Conservation (phyloP, 92 coral and sea anemone species). For the Nematostella vectensis region DNA sequence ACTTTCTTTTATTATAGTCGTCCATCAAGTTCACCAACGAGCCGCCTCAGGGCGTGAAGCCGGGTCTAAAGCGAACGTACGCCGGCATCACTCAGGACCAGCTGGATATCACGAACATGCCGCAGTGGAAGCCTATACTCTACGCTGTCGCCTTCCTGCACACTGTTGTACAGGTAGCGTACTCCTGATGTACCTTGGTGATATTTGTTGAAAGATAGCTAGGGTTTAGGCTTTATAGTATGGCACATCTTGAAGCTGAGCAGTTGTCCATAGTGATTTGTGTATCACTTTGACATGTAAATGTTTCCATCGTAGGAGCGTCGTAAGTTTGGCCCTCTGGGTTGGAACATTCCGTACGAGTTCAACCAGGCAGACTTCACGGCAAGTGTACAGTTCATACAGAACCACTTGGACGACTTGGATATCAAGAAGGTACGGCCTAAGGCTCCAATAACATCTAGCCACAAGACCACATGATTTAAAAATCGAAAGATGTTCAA, state of each 20-base stretch:
- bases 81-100: conserved; percentile 87
- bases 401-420: conserved; percentile 80
- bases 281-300: too few species aligned
- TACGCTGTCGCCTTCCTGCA: conserved; percentile 90
- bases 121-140: conserved; percentile 81
- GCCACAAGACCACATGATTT: not conserved
- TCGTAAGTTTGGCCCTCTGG: conserved; percentile 84
- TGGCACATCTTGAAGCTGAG: too few species aligned
- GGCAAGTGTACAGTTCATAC: conserved; percentile 80
- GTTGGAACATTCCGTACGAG: conserved; percentile 91
- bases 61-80: conserved; percentile 82
- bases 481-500: too few species aligned
- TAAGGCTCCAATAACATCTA: too few species aligned
- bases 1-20: conserved; percentile 35
- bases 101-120: conserved; percentile 60
- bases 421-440: conserved; percentile 64
- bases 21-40: conserved; percentile 88
- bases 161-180: conserved; percentile 75
- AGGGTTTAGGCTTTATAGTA: too few species aligned
- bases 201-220: too few species aligned
- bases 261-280: too few species aligned
- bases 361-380: conserved; percentile 88
- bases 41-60: conserved; percentile 88
- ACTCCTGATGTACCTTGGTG: not conserved
- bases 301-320: conserved; percentile 69